Base-by-base conservation (phyloP, 2,113 vertebrate genomes). In the Pitta sordida region DNA sequence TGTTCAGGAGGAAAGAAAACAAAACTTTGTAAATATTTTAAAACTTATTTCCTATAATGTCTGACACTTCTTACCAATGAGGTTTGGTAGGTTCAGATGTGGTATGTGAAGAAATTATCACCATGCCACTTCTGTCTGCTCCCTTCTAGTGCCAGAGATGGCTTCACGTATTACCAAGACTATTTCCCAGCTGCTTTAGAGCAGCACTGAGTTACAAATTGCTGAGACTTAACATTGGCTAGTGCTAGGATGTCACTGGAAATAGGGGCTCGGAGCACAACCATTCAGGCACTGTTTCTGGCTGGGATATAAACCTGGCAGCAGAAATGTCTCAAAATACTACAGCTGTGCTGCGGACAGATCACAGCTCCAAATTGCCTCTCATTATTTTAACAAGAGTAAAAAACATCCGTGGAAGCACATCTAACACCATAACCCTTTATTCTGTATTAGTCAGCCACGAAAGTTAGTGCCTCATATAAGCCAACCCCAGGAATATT, bases 1-100 rank as follows among this genome's bases (percentile, higher is more conserved):
- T 74, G 71, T 93, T 96, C 94, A 90, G 83, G 88, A 87, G 56
- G 59, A 93, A 96, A 94, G 91, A 94, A 95, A 96, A 91, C 75
- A 95, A 92, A 92, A 88, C 64, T 79, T 74, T 26, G 55, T 94
- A 91, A 96, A 91, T 80, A 94, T 77, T 93, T 90, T 48, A 89
- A 91, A 92, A 64, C 70, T n/a, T 86, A 89, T 32, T 94, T 96
- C 89, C 91, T 91, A 87, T 12, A 5, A 65, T 62, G 89, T 90
- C 93, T 95, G 82, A 91, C 37, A 18, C 82, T 76, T 91, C 87
- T 95, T 37, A 91, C 87, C 85, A 53, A 62, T 5, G 53, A 93
- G 71, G 70, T 36, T 90, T 48, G 75, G 83, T 94, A 90, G 62
- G 63, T 69, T 91, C 69, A 78, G 67, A 81, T 11, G 14, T 49